A percentile compares a stretch with the other conserved stretches of the same genome.
Evolutionary conservation across 2,888 invertebrate species (phyloP).

Genomic region (Synergus gifuensis): DNA sequence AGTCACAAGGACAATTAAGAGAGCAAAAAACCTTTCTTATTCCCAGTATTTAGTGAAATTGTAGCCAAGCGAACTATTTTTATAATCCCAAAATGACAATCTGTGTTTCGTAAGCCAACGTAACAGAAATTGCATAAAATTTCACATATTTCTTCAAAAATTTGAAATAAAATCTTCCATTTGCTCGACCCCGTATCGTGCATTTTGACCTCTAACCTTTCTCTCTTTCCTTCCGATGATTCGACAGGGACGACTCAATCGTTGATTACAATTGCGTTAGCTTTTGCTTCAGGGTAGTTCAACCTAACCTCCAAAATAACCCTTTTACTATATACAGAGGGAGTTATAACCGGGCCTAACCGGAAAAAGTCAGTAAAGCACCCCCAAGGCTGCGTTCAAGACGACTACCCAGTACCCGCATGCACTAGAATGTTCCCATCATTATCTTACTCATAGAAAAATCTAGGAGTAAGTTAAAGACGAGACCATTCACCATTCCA

Average conservation of each 20-base stretch:
- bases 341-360: too few relatives aligned
- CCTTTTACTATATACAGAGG: too few relatives aligned
- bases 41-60: conserved; percentile 6
- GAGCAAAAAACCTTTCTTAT: neutral
- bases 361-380: too few relatives aligned
- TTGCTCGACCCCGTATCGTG: neutral
- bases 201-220: neutral
- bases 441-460: too few relatives aligned
- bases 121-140: neutral
- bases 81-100: neutral
- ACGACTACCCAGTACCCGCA: too few relatives aligned
- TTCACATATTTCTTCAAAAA: neutral
- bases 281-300: too few relatives aligned
- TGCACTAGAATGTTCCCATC: too few relatives aligned
- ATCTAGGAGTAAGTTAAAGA: too few relatives aligned
- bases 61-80: conserved; percentile 4
- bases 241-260: neutral
- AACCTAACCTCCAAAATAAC: too few relatives aligned
- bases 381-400: too few relatives aligned
- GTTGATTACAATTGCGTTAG: too few relatives aligned
- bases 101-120: neutral
- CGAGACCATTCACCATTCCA: too few relatives aligned
- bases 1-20: neutral
- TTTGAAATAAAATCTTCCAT: neutral
- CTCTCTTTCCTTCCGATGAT: neutral